Evolutionary conservation across 2,113 vertebrate species (phyloP).

Genomic region (Nesoenas mayeri): DNA sequence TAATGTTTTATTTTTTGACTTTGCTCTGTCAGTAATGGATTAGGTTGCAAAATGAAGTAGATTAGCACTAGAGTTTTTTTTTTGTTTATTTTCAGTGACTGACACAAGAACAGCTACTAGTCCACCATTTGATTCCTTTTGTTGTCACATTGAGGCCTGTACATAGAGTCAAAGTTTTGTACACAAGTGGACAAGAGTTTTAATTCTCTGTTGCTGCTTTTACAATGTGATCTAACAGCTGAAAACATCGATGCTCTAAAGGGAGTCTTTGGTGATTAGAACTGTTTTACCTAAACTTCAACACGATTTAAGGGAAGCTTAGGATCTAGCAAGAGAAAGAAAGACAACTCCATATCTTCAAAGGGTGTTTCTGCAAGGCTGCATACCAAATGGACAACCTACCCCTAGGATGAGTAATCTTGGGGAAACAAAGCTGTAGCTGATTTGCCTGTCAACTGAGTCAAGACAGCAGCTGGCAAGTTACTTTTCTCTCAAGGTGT

Average conservation of each 20-base stretch:
- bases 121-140: not conserved
- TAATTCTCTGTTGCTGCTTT: not conserved
- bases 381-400: slow-evolving; percentile 42
- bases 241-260: slow-evolving; percentile 16
- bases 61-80: not conserved
- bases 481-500: not conserved
- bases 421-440: slow-evolving; percentile 25
- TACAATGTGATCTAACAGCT: slow-evolving; percentile 25
- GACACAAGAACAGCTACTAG: not conserved
- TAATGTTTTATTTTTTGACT: not conserved
- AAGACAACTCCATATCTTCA: slow-evolving; percentile 58
- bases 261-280: slow-evolving; percentile 65
- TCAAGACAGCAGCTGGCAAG: slow-evolving; percentile 6
- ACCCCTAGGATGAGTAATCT: slow-evolving; percentile 23
- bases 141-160: not conserved
- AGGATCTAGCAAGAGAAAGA: slow-evolving; percentile 56
- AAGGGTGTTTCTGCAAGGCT: slow-evolving; percentile 20
- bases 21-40: not conserved
- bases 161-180: not conserved
- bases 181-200: not conserved
- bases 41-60: not conserved
- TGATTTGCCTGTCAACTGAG: slow-evolving; percentile 15
- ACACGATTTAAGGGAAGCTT: slow-evolving; percentile 59
- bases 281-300: slow-evolving; percentile 49
- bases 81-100: not conserved